Evolutionary conservation across 2,797 vertebrate genomes (phyloP).

Genomic region (Eremophila alpestris): DNA sequence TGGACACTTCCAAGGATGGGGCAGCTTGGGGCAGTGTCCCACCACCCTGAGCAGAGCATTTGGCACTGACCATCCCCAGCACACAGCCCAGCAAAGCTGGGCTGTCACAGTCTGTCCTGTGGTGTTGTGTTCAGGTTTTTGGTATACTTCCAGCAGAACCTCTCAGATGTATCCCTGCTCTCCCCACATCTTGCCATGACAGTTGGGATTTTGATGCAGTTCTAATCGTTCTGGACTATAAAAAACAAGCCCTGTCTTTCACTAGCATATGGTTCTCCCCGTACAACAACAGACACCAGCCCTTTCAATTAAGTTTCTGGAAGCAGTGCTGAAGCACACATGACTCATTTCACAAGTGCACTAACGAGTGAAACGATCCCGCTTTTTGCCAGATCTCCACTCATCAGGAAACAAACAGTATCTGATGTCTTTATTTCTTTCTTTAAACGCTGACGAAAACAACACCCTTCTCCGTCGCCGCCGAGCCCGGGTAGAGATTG

Average conservation of each 20-base stretch:
- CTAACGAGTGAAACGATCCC: slow-evolving; percentile 43
- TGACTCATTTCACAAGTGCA: slow-evolving; percentile 68
- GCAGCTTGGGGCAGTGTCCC: neutral
- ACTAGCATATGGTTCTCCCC: slow-evolving; percentile 56
- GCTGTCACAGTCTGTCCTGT: neutral
- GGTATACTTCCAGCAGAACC: neutral
- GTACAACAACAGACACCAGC: slow-evolving; percentile 60
- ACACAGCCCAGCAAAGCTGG: neutral
- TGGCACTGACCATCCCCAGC: neutral
- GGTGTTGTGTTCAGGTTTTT: neutral
- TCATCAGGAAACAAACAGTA: slow-evolving; percentile 56
- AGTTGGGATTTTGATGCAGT: slow-evolving; percentile 36
- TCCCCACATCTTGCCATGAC: neutral
- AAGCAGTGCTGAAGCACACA: slow-evolving; percentile 27
- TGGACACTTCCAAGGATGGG: neutral
- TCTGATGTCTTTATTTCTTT: slow-evolving; percentile 35
- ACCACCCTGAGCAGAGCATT: no score
- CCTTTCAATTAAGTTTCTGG: slow-evolving; percentile 72
- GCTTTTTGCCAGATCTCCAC: slow-evolving; percentile 34
- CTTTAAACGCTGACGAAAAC: slow-evolving; percentile 26
- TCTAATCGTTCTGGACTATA: slow-evolving; percentile 41
- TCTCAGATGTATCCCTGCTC: slow-evolving; percentile 10
- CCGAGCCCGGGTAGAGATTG: neutral
- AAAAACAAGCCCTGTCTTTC: slow-evolving; percentile 57
- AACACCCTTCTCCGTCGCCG: neutral